Evolutionary conservation across 1,140 invertebrate genomes (phyloP), one percentile per base, ranked within the genome.

Genomic region (Drosophila setifemur): DNA sequence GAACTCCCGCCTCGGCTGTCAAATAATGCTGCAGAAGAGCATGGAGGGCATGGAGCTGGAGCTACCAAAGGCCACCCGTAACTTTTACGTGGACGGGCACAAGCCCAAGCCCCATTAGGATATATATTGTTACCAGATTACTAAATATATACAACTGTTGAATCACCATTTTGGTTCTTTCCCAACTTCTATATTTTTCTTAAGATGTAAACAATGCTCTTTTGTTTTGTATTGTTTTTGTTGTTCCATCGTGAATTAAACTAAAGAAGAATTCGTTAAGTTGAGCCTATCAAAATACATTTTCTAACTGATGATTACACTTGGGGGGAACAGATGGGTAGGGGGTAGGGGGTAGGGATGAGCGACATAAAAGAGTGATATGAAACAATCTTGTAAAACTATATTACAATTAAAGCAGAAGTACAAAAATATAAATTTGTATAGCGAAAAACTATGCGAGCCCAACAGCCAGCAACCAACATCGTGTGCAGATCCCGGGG

Each of bases 31-130:
- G 28, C 96, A 93, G 0, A 98, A 98, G 92, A 96, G 98, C 60
- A 91, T 99, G 66, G 96, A 99, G 69, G 98, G 98, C 2, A 94
- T 99, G 52, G 95, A 95, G 91, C 73, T 99, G 25, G 92, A 93
- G 82, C 91, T 99, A 67, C 98, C 98, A 12, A 92, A 94, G 91
- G 96, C 96, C 18, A 99, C 98, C 3, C 93, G 97, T 69, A 99
- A 99, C 90, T 99, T 99, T 91, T 99, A 99, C 93, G 98, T 99
- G 9, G 98, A 99, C 92, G 98, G 98, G 21, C 97, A 99, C 82
- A 97, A 96, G 82, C 98, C 98, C 12, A 94, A 96, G 68, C 95
- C 97, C 26, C 97, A 98, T 91, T 98, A 77, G 3, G 43, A 26
- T 14, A 25, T 18, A 39, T 43, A 57, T 66, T 73, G 49, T 67